A percentile compares a stretch with the other conserved stretches of the same genome.
Evolutionary conservation across 2,797 vertebrate species (phyloP).

Genomic region (Lagorchestes hirsutus): DNA sequence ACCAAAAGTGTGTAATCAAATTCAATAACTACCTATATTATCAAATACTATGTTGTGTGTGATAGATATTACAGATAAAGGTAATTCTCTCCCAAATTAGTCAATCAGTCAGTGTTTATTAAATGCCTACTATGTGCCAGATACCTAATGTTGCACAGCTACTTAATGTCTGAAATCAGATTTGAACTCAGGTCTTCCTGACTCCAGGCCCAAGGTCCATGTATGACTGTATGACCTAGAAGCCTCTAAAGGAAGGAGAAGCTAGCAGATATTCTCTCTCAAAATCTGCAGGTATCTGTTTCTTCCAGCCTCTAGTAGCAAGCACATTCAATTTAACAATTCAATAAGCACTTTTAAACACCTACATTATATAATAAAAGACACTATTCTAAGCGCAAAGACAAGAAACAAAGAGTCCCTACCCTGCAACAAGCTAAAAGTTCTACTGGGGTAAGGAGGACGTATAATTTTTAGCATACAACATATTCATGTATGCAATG

Average conservation of each 20-base stretch:
- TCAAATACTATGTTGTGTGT: neutral
- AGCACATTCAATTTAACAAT: neutral
- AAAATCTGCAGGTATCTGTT: neutral
- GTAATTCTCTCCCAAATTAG: neutral
- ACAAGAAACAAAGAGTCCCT: neutral
- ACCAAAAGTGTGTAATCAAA: neutral
- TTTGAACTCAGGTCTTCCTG: neutral
- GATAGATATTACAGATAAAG: neutral
- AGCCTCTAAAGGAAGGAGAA: neutral
- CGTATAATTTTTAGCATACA: neutral
- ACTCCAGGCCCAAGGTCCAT: neutral
- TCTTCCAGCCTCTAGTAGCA: neutral
- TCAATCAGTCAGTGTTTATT: neutral
- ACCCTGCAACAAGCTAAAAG: neutral
- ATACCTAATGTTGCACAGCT: neutral
- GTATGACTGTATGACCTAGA: neutral
- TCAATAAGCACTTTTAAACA: neutral
- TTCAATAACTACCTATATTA: neutral
- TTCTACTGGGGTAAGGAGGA: neutral
- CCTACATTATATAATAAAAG: neutral
- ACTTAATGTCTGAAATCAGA: neutral
- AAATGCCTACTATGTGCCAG: neutral
- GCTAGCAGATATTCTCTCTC: neutral
- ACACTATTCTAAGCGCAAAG: neutral
- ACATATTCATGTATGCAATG: neutral